Base-by-base conservation (phyloP, 2,113 vertebrate genomes). In the Calonectris borealis region DNA sequence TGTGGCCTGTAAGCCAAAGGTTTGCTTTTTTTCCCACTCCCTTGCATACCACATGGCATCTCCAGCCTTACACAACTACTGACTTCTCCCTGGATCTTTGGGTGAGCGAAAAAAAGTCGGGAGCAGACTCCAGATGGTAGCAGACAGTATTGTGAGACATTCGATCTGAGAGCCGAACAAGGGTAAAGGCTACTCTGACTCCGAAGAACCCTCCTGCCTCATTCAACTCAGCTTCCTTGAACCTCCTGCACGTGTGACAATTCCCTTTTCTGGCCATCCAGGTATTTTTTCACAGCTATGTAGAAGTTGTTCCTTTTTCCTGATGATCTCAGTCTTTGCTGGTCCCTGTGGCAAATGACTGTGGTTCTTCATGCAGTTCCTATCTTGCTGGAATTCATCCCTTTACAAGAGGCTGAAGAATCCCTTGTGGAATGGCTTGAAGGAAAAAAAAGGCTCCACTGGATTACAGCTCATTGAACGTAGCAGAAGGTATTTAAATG, bases 1-100 rank as follows among this genome's bases (percentile, higher is more conserved):
- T 64, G 78, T 73, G 94, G 93, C 81, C 93, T 83, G 16, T 48
- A 95, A 95, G 94, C 89, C 94, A 95, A 95, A 97, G 93, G 73
- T 95, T 77, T 97, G 65, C 79, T 88, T 94, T 95, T 88, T 92
- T 94, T 20, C 95, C 93, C 73, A 72, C 80, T 94, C 73, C 66
- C 54, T 91, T 90, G 82, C 69, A 94, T 92, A 86, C 88, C 85
- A 86, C 77, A 82, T 48, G 44, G 83, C 92, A 95, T 91, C 86
- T 92, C 57, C 79, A 88, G 88, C 55, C 72, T 94, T 93, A 90
- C 71, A 83, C 73, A 95, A 83, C 51, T 87, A 82, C 69, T 52
- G 73, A 61, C 65, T 94, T 92, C 66, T 87, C 57, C 40, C 20
- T 77, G 66, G 27, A 95, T 72, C 51, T 87, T 58, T 80, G 70